Evolutionary conservation across 2,797 vertebrate species (phyloP), one percentile per base, ranked within the genome.

Genomic region (Crypturellus tataupa): DNA sequence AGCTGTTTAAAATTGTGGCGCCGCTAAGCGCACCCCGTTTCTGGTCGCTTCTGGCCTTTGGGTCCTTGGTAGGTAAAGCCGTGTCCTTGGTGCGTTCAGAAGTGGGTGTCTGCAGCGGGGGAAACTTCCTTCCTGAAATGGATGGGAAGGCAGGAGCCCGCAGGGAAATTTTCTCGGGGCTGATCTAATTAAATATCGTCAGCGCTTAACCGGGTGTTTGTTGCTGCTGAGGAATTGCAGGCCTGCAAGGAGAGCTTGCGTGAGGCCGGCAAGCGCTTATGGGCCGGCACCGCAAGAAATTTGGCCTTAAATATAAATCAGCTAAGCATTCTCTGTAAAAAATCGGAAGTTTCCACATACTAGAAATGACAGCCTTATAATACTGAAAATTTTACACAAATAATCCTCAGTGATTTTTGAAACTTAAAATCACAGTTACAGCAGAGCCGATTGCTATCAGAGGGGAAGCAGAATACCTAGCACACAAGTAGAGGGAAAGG

Each of bases 121-220:
- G 77, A 75, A 79, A 31, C 93, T 96, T 90, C 87, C 81, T 94
- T 92, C 88, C 89, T 93, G 79, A 69, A 90, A 42, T 35, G 71
- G 77, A 64, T 80, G 90, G 87, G 63, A 94, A 89, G 67, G 56
- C 23, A n/a, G 64, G 85, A 83, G 42, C 2, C 70, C 40, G 67
- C n/a, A 8, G 33, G 35, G 79, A 64, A 90, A 69, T 59, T 75
- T 92, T 60, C 42, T n/a, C 39, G 39, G n/a, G 76, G 12, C 5
- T 10, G 60, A 23, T 71, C 78, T 88, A 80, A 56, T 93, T 96
- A 94, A 94, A 69, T 78, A 39, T 47, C 78, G 87, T 75, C 83
- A 68, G 81, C 73, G 4, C 85, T 84, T 85, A 87, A 58, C 75
- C 68, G 51, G 25, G 49, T 90, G 89, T 96, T 87, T 91, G 80